Evolutionary conservation across 2,888 invertebrate genomes (phyloP).

Genomic region (Silvanus unidentatus): DNA sequence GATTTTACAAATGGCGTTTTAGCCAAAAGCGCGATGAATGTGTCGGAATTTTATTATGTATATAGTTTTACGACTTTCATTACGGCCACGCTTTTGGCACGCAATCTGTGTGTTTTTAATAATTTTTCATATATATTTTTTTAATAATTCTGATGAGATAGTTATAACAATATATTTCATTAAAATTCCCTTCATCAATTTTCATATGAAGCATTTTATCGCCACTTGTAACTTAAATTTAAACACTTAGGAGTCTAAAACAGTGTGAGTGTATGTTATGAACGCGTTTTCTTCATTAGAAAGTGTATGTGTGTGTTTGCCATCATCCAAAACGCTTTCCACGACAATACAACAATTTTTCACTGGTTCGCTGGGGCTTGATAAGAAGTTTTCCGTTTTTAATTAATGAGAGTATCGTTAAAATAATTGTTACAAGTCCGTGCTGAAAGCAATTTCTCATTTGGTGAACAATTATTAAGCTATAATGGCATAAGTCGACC

Average conservation of each 20-base stretch:
- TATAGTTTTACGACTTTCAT: slow-evolving; percentile 7
- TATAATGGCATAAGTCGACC: too few species aligned
- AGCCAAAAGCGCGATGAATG: slow-evolving; percentile 10
- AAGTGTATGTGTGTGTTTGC: too few species aligned
- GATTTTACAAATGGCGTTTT: slow-evolving; percentile 21
- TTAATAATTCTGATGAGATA: slow-evolving; percentile 17
- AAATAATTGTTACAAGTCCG: too few species aligned
- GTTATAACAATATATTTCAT: slow-evolving; percentile 22
- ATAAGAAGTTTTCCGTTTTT: too few species aligned
- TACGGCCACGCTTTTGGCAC: slow-evolving; percentile 15
- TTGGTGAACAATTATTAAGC: too few species aligned
- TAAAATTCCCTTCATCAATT: slow-evolving; percentile 18
- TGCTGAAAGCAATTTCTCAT: too few species aligned
- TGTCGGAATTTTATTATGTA: slow-evolving; percentile 3
- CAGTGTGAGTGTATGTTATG: background rate
- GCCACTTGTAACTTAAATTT: slow-evolving; percentile 21
- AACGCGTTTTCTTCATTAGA: background rate
- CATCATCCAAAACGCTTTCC: too few species aligned
- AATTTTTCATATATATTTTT: too few species aligned
- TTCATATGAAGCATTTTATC: slow-evolving; percentile 7
- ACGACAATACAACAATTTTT: too few species aligned
- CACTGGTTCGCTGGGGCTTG: too few species aligned
- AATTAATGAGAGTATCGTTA: too few species aligned
- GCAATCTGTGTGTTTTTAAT: slow-evolving; percentile 24
- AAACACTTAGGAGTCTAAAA: slow-evolving; percentile 23